Conservation (phyloP, 1,140 invertebrate genomes). For the Zaprionus taronus region DNA sequence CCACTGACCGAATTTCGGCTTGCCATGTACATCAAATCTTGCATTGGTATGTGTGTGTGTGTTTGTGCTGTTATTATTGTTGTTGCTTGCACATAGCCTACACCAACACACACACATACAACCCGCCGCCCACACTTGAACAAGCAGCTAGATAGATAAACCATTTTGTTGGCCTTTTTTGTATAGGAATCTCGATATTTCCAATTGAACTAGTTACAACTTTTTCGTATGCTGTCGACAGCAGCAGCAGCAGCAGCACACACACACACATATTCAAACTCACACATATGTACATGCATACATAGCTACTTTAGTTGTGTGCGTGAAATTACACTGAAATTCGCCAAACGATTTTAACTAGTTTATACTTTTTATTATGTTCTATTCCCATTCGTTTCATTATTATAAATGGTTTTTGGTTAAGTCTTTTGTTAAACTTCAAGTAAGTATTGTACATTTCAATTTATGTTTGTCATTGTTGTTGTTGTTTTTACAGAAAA, state of each 20-base stretch:
- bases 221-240: conserved; percentile 44
- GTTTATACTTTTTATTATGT: conserved; percentile 17
- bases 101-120: conserved; percentile 33
- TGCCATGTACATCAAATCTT: conserved; percentile 27
- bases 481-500: conserved; percentile 81
- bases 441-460: conserved; percentile 28
- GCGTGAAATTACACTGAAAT: conserved; percentile 39
- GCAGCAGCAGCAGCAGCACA: conserved; percentile 19
- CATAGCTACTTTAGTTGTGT: conserved; percentile 45
- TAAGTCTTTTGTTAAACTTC: conserved; percentile 7
- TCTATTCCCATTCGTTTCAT: conserved; percentile 6
- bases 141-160: conserved; percentile 50
- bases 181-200: conserved; percentile 72
- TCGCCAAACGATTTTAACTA: conserved; percentile 15
- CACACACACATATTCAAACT: conserved; percentile 30
- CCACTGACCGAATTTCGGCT: conserved; percentile 79
- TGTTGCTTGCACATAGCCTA: conserved; percentile 61
- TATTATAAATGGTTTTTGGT: conserved; percentile 4
- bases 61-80: conserved; percentile 59
- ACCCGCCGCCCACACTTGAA: conserved; percentile 2
- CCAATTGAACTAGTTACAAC: conserved; percentile 80
- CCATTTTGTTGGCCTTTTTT: conserved; percentile 48
- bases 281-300: conserved; percentile 9
- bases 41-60: conserved; percentile 43
- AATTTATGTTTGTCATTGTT: conserved; percentile 78